Base-by-base conservation (phyloP, 1,140 invertebrate genomes). In the Drusus annulatus region DNA sequence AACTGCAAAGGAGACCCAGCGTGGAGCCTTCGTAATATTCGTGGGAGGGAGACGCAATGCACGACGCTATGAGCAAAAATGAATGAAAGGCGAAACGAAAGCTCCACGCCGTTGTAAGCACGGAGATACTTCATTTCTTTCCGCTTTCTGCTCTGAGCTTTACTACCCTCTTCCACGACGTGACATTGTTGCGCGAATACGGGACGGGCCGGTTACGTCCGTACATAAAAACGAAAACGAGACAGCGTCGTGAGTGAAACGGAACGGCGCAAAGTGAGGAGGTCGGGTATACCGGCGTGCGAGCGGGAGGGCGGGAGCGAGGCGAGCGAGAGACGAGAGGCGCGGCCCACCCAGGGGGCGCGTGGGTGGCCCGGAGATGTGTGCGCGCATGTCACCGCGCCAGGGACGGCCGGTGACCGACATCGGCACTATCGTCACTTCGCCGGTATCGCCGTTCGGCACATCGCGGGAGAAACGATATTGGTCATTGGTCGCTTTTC, bases 301-400 rank as follows among this genome's bases (percentile, higher is more conserved):
- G 80, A 78, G 51, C 31, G 80, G 60, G 76, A 74, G 21, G 69
- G 54, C 21, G 31, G 62, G 58, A 13, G 56, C 52, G 80, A n/a
- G 80, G n/a, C n/a, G n/a, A n/a, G n/a, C 68, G 76, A 78, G 54
- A 36, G 31, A 8, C 28, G 71, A 45, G 77, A 76, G 23, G 52
- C 7, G 62, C 31, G 80, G 80, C 56, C 80, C 80, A 81, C 80
- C 78, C 80, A 69, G 76, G 80, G 77, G 77, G 69, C 62, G 50
- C 50, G 69, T 54, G 68, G 80, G 80, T 81, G 80, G 80, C 74
- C 80, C 54, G 21, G 71, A 79, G 80, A 65, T 81, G 77, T 79
- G 80, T 71, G 65, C 65, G 65, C 65, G 65, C 65, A 69, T 45
- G 65, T 69, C 65, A 69, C 65, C 68, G 71, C 71, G 45, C 52